Conservation (phyloP, 2,797 vertebrate species). For the Cyprinella venusta region DNA sequence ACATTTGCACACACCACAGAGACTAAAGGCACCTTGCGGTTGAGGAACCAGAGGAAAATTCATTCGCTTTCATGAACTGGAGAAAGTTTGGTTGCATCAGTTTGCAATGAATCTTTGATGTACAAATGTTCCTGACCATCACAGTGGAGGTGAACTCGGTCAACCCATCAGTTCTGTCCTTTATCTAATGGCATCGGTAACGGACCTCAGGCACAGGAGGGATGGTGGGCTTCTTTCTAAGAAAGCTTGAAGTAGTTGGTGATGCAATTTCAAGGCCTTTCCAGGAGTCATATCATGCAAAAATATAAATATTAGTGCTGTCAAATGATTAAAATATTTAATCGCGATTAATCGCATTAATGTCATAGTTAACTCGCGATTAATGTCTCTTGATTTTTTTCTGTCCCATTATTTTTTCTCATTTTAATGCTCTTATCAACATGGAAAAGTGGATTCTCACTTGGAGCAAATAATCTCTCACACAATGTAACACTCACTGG, state of each 20-base stretch:
- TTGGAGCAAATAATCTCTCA: no score
- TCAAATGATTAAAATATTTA: no score
- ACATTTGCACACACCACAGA: conserved; percentile 30
- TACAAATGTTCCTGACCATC: conserved; percentile 3
- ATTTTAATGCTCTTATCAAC: no score
- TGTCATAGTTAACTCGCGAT: no score
- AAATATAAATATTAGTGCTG: not conserved
- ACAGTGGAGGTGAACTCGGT: conserved; percentile 3
- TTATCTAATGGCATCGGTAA: not conserved
- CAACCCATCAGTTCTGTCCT: not conserved
- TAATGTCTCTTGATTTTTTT: no score
- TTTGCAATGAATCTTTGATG: not conserved
- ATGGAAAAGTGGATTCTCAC: no score
- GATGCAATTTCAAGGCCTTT: conserved; percentile 16
- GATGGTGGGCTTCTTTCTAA: not conserved
- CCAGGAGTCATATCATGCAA: not conserved
- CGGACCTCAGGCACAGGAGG: not conserved
- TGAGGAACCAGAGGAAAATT: not conserved
- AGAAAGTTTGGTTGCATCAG: conserved; percentile 31
- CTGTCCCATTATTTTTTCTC: no score
- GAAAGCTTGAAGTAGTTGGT: not conserved
- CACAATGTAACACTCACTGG: no score
- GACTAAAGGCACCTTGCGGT: conserved; percentile 20
- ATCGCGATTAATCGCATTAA: no score
- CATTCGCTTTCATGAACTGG: not conserved